Conservation (phyloP, 2,888 invertebrate genomes). For the Thera obeliscata region DNA sequence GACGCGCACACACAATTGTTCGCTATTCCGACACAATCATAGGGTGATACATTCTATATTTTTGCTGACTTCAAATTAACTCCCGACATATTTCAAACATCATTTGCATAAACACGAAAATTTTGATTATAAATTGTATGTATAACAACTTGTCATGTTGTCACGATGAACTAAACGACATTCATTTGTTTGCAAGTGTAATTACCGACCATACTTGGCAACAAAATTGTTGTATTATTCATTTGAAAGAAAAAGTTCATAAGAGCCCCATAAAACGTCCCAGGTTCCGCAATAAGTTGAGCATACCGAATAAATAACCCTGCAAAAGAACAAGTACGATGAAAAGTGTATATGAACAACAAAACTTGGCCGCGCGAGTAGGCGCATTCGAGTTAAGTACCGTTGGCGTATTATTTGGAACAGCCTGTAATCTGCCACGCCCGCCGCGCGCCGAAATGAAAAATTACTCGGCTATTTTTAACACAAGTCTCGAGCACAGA, state of each 20-base stretch:
- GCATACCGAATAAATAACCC: conserved; percentile 61
- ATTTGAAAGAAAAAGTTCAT: conserved; percentile 67
- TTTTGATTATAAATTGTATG: conserved; percentile 39
- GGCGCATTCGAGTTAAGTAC: conserved; percentile 74
- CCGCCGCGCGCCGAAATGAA: conserved; percentile 81
- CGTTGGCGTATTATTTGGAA: conserved; percentile 78
- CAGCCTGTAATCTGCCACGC: conserved; percentile 83
- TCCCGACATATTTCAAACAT: conserved; percentile 33
- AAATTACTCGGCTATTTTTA: conserved; percentile 83
- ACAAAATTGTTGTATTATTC: conserved; percentile 62
- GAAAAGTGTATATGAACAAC: conserved; percentile 70
- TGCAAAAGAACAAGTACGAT: conserved; percentile 64
- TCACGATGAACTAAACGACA: conserved; percentile 40
- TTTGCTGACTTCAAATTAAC: conserved; percentile 26
- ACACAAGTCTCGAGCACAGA: conserved; percentile 78
- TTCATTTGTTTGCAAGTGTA: conserved; percentile 57
- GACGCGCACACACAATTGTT: conserved; percentile 70
- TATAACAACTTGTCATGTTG: conserved; percentile 39
- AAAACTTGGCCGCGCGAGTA: conserved; percentile 68
- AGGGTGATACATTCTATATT: conserved; percentile 58
- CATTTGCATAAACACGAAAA: conserved; percentile 31
- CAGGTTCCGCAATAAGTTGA: conserved; percentile 62
- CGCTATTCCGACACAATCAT: conserved; percentile 57
- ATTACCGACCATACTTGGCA: conserved; percentile 50
- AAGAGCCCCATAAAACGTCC: conserved; percentile 66